These are phyloP conservation scores for Myathropa florea DNA, from an alignment of 2,888 invertebrate genomes.

Conservation along the genomic window DNA sequence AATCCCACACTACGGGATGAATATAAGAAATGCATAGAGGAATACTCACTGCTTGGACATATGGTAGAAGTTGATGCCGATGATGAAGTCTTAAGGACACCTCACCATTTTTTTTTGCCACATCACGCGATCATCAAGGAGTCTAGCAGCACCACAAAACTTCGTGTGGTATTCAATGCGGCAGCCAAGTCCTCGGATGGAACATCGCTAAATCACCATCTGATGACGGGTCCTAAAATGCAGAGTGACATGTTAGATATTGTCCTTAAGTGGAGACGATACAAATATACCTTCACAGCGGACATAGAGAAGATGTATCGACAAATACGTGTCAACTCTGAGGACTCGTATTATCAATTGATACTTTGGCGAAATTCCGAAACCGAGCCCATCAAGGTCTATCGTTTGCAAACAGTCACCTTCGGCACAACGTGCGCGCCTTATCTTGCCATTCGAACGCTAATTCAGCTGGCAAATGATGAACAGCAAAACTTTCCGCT, in stretches of 20 bases:
- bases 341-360: slow-evolving; percentile 11
- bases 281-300: too few species aligned
- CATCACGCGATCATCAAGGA: too few species aligned
- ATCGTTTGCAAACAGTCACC: slow-evolving; percentile 13
- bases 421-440: too few species aligned
- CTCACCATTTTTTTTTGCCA: background rate
- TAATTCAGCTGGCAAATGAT: background rate
- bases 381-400: background rate
- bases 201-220: slow-evolving; percentile 12
- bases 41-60: background rate
- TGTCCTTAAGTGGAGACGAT: background rate
- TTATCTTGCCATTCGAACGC: background rate
- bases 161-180: slow-evolving; percentile 5
- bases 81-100: background rate
- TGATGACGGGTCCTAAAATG: too few species aligned
- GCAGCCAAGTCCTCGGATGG: slow-evolving; percentile 10
- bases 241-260: slow-evolving; percentile 9
- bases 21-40: background rate
- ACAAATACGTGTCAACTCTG: slow-evolving; percentile 5
- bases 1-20: background rate
- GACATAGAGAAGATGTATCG: slow-evolving; percentile 44
- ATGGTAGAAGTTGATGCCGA: background rate
- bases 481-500: background rate
- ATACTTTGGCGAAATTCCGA: slow-evolving; percentile 8
- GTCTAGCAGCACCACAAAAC: slow-evolving; percentile 3